These are phyloP conservation scores for Trachelipus rathkii DNA, from an alignment of 1,140 invertebrate species.

Conservation along the genomic window DNA sequence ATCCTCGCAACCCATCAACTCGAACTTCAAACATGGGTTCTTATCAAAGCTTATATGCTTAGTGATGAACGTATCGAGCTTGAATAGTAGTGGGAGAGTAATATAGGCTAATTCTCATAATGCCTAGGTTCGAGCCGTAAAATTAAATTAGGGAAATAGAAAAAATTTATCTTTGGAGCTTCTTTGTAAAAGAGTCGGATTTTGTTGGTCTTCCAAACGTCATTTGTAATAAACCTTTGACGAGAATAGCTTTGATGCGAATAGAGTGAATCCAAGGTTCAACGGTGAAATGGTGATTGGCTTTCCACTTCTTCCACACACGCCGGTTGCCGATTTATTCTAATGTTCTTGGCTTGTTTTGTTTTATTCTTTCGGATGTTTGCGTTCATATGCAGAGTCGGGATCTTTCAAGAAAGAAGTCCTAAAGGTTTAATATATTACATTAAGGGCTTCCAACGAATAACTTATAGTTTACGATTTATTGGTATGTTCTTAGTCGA, in stretches of 20 bases:
- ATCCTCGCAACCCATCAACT: slow-evolving; percentile 87
- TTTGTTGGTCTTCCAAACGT: slow-evolving; percentile 85
- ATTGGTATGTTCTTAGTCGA: slow-evolving; percentile 87
- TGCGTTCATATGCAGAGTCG: slow-evolving; percentile 91
- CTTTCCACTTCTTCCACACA: slow-evolving; percentile 88
- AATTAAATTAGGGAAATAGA: slow-evolving; percentile 94
- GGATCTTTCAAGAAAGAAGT: slow-evolving; percentile 86
- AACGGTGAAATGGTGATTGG: slow-evolving; percentile 89
- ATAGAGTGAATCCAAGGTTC: slow-evolving; percentile 86
- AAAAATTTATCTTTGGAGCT: slow-evolving; percentile 87
- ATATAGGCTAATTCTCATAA: slow-evolving; percentile 92
- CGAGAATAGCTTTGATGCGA: slow-evolving; percentile 76
- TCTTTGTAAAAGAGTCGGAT: slow-evolving; percentile 96
- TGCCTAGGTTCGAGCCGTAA: slow-evolving; percentile 90
- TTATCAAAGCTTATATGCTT: slow-evolving; percentile 92
- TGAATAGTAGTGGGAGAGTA: slow-evolving; percentile 87
- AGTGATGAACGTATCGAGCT: slow-evolving; percentile 88
- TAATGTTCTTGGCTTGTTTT: slow-evolving; percentile 82
- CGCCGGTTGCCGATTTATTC: slow-evolving; percentile 91
- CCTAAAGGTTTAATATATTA: slow-evolving; percentile 83
- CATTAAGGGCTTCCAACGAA: slow-evolving; percentile 90
- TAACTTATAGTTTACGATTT: slow-evolving; percentile 80
- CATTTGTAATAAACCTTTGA: slow-evolving; percentile 89
- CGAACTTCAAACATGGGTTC: slow-evolving; percentile 92
- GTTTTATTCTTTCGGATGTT: slow-evolving; percentile 85